Percentiles rank a stretch among this genome's conserved stretches.
phyloP scores from a whole-genome alignment of 2,888 invertebrate species.

The Anodontia alba region DNA sequence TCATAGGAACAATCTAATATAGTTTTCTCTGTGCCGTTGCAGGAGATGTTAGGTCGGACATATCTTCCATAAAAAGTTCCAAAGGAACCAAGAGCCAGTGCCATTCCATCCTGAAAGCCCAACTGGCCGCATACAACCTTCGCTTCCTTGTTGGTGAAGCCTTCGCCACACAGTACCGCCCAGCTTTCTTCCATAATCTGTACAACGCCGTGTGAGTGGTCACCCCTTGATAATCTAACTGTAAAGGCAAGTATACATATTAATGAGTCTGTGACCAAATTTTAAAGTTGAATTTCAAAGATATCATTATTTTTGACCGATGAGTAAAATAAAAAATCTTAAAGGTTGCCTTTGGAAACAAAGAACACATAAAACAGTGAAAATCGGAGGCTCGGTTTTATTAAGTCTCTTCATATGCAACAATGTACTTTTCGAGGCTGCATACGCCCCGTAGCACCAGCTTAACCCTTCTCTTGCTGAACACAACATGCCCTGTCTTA shows the following conservation, averaged over 20 bases:
- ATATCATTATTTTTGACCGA: no score
- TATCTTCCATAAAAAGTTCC: constrained; percentile 67
- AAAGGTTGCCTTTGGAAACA: no score
- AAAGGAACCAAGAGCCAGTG: constrained; percentile 70
- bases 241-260: no score
- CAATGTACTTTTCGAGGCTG: no score
- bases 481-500: no score
- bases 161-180: constrained; percentile 74
- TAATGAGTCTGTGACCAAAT: constrained; percentile 23
- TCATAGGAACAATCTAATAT: constrained; percentile 69
- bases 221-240: constrained; percentile 69
- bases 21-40: constrained; percentile 66
- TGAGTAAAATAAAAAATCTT: no score
- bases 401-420: no score
- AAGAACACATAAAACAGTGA: no score
- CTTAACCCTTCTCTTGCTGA: no score
- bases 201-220: constrained; percentile 73
- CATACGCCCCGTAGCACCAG: no score
- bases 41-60: constrained; percentile 68
- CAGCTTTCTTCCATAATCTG: constrained; percentile 67
- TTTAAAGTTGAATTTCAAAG: no score
- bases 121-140: constrained; percentile 13
- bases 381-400: no score
- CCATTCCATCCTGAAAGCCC: constrained; percentile 63
- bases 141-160: constrained; percentile 72